These are phyloP conservation scores for Phylloscopus trochilus DNA, from an alignment of 2,113 vertebrate genomes.

Conservation along the genomic window DNA sequence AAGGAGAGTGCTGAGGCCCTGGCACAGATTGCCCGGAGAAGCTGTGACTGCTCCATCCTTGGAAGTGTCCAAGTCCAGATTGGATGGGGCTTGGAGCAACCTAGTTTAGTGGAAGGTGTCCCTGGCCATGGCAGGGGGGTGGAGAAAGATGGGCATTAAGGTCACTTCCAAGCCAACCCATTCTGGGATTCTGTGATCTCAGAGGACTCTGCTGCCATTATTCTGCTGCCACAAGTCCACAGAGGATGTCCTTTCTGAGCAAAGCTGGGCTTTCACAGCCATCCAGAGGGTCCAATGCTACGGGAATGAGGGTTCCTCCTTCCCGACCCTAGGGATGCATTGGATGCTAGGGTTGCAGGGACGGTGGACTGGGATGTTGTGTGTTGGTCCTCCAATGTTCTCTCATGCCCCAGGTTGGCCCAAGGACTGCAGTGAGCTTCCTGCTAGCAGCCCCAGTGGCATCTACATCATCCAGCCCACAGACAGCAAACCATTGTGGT, in stretches of 20 bases:
- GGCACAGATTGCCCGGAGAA: background rate
- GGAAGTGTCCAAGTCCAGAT: background rate
- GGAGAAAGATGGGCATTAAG: background rate
- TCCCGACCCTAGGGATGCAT: background rate
- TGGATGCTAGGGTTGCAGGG: background rate
- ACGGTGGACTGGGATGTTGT: background rate
- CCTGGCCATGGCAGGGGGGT: background rate
- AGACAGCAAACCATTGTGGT: background rate
- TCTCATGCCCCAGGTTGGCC: background rate
- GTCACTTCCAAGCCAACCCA: background rate
- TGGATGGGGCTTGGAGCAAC: background rate
- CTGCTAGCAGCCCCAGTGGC: background rate
- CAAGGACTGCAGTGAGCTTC: background rate
- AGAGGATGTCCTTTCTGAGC: background rate
- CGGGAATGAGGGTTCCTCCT: background rate
- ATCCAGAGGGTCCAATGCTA: background rate
- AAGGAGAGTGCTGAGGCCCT: background rate
- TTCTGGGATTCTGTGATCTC: background rate
- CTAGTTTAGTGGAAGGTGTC: background rate
- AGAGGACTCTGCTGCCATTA: background rate
- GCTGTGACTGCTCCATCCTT: background rate
- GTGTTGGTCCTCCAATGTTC: background rate
- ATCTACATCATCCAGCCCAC: conserved; percentile 22
- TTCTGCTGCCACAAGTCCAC: background rate
- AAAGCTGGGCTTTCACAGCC: background rate